Conservation (phyloP, 2,113 vertebrate species). For the Romanogobio albipinnatus region DNA sequence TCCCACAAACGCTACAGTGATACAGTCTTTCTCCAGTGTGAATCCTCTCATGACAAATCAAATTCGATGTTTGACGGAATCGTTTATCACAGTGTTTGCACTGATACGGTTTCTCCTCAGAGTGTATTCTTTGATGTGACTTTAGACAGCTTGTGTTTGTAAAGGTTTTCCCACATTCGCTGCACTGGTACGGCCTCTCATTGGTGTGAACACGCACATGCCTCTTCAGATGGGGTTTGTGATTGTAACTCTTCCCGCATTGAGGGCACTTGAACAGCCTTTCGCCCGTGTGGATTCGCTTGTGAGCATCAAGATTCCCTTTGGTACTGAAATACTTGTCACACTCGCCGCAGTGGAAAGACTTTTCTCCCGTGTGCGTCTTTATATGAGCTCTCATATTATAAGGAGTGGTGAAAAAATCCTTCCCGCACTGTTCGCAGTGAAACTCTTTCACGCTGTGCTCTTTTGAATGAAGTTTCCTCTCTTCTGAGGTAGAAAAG, state of each 20-base stretch:
- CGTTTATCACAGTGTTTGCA: constrained; percentile 3
- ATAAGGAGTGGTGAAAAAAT: background rate
- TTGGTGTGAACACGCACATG: constrained; percentile 10
- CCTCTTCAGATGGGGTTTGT: background rate
- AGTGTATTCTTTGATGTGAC: constrained; percentile 19
- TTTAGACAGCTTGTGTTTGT: background rate
- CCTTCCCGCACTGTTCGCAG: constrained; percentile 2
- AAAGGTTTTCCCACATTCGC: constrained; percentile 40
- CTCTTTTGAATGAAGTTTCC: too few species aligned
- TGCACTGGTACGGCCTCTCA: constrained; percentile 40
- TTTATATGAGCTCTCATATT: too few species aligned
- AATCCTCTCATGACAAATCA: background rate
- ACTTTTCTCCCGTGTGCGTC: background rate
- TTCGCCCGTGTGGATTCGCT: constrained; percentile 39
- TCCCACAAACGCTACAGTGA: constrained; percentile 46
- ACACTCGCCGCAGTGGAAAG: constrained; percentile 34
- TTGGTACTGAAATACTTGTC: constrained; percentile 34
- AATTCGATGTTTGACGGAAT: background rate
- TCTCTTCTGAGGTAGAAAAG: too few species aligned
- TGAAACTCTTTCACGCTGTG: too few species aligned
- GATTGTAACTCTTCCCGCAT: background rate
- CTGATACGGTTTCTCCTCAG: constrained; percentile 31
- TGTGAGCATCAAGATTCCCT: constrained; percentile 41
- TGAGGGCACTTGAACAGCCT: constrained; percentile 36
- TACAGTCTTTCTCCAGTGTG: constrained; percentile 28